Evolutionary conservation across 2,888 invertebrate genomes (phyloP), one percentile per base, ranked within the genome.

Genomic region (Apomyelois bistriatella): DNA sequence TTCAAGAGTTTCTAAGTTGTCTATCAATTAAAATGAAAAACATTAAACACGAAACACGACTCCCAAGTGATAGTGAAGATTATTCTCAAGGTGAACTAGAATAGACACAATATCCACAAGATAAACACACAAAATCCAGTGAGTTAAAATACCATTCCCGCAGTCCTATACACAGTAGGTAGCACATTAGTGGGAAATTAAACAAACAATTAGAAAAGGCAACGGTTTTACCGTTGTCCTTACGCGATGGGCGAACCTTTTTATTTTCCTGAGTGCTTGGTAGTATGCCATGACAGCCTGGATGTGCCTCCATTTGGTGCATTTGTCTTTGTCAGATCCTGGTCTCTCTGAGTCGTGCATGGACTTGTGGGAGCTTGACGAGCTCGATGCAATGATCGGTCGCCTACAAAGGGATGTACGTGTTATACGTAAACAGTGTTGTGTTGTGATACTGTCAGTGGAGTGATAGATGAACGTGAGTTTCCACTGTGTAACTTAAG

Each of bases 221-320:
- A 83, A 78, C 82, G 80, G 76, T 73, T 66, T 79, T 79, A 81
- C 78, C 81, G 72, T 79, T 63, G 70, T 65, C 65, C 60, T 64
- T 68, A 65, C 68, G 65, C 65, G 66, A 64, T 54, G 73, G 22
- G 76, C 92, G 89, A 92, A 95, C 96, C 96, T 96, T 94, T 96
- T 96, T 91, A 96, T 96, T 92, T 95, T 95, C 91, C 96, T 93
- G 82, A 96, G 93, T 72, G 96, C 94, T 90, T 95, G 94, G 93
- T 96, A 96, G 92, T 96, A 95, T 77, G 96, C 95, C 95, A 96
- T 95, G 79, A 96, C 96, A 74, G 96, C 96, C 80, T 95, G 93
- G 73, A 96, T 93, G 91, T 95, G 96, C 87, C 94, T 94, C 96
- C 96, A 96, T 84, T 95, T 95, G 79, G 89, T 91, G 61, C 84